phyloP scores from a whole-genome alignment of 1,140 invertebrate genomes.

The Ruditapes philippinarum region DNA sequence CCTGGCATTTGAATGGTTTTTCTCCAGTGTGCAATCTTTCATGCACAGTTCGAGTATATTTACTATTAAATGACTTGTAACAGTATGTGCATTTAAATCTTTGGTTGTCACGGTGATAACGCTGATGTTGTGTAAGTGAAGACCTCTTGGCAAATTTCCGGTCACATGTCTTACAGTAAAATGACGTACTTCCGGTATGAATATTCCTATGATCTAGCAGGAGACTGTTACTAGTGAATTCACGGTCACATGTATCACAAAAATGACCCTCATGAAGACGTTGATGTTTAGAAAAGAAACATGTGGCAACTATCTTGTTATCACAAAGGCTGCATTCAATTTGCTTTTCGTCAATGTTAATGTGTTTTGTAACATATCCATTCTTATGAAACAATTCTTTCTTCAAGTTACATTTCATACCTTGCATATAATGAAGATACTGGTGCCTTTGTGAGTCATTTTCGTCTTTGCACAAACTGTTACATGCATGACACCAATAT shows the following conservation, averaged over 20 bases:
- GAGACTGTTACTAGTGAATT: slow-evolving; percentile 52
- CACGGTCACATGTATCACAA: slow-evolving; percentile 32
- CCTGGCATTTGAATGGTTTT: slow-evolving; percentile 49
- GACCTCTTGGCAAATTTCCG: slow-evolving; percentile 90
- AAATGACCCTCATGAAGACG: slow-evolving; percentile 53
- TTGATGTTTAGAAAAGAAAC: slow-evolving; percentile 59
- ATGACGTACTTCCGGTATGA: slow-evolving; percentile 95
- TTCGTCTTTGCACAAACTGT: slow-evolving; percentile 11
- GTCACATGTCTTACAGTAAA: slow-evolving; percentile 94
- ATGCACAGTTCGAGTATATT: slow-evolving; percentile 53
- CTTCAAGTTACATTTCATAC: slow-evolving; percentile 21
- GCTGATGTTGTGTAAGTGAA: slow-evolving; percentile 46
- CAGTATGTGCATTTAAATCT: slow-evolving; percentile 43
- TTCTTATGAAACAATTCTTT: neutral
- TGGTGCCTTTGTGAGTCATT: slow-evolving; percentile 15
- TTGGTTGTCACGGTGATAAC: slow-evolving; percentile 45
- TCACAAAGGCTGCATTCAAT: slow-evolving; percentile 49
- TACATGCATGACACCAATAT: slow-evolving; percentile 50
- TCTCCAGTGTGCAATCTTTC: no score
- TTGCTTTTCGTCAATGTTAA: neutral
- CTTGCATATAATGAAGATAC: neutral
- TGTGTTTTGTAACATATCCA: slow-evolving; percentile 31
- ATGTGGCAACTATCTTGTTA: slow-evolving; percentile 40
- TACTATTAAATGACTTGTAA: slow-evolving; percentile 42
- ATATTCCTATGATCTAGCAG: slow-evolving; percentile 74